Percentiles rank a stretch among this genome's conserved stretches.
Conservation (phyloP, 2,113 vertebrate species). For the Formicarius rufipectus region DNA sequence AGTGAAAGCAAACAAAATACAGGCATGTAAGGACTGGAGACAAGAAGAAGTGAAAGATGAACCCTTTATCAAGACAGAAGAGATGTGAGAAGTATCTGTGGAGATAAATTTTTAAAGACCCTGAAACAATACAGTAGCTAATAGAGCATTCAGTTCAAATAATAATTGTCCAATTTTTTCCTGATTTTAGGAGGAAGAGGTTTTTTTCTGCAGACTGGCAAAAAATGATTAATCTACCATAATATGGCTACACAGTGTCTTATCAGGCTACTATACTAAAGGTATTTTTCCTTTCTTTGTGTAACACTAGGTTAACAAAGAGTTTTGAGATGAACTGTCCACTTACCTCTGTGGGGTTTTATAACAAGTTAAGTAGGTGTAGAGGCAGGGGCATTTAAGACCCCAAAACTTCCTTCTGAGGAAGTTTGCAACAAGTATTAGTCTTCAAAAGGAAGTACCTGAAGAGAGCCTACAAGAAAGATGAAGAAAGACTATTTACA, state of each 20-base stretch:
- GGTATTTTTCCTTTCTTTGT: neutral
- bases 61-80: neutral
- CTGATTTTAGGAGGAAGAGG: neutral
- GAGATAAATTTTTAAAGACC: neutral
- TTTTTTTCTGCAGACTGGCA: neutral
- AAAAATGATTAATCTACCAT: neutral
- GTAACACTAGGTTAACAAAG: neutral
- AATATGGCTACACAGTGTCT: neutral
- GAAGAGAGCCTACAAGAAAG: neutral
- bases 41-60: neutral
- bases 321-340: neutral
- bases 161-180: neutral
- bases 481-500: neutral
- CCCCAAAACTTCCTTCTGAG: neutral
- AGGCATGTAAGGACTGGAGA: neutral
- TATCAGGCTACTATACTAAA: neutral
- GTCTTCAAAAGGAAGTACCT: neutral
- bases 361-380: neutral
- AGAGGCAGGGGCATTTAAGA: neutral
- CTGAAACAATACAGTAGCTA: neutral
- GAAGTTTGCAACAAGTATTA: neutral
- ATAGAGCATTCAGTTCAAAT: neutral
- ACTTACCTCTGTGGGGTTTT: neutral
- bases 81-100: neutral
- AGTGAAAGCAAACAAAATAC: neutral